phyloP scores from a whole-genome alignment of 2,888 invertebrate genomes.

The Catocala fraxini region DNA sequence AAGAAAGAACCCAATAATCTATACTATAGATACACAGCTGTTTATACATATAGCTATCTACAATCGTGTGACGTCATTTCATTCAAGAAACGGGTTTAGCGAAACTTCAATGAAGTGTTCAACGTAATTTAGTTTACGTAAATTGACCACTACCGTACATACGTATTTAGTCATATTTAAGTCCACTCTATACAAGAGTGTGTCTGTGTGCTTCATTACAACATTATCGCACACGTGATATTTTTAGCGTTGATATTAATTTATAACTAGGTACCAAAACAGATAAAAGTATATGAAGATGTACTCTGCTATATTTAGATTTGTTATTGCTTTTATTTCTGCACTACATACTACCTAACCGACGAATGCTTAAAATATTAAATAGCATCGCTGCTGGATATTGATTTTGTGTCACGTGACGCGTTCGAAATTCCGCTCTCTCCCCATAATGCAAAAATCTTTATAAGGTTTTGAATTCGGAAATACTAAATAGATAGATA shows the following conservation, averaged over 20 bases:
- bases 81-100: conserved; percentile 73
- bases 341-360: too few species aligned
- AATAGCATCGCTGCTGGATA: conserved; percentile 7
- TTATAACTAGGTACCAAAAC: conserved; percentile 6
- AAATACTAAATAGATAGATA: too few species aligned
- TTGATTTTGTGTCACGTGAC: conserved; percentile 35
- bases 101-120: conserved; percentile 66
- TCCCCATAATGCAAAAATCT: neutral
- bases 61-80: conserved; percentile 79
- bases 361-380: too few species aligned
- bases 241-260: conserved; percentile 30
- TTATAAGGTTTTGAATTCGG: too few species aligned
- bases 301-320: neutral
- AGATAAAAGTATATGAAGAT: neutral
- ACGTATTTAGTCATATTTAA: conserved; percentile 29
- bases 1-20: conserved; percentile 81
- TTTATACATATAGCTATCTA: conserved; percentile 49
- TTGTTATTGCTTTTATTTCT: neutral
- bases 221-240: conserved; percentile 21
- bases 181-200: conserved; percentile 29
- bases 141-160: conserved; percentile 34
- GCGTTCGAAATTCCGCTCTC: neutral
- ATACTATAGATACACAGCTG: conserved; percentile 59
- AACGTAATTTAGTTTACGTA: conserved; percentile 50
- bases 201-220: conserved; percentile 20